These are phyloP conservation scores for Noctua fimbriata DNA, from an alignment of 2,888 invertebrate species.

Conservation along the genomic window DNA sequence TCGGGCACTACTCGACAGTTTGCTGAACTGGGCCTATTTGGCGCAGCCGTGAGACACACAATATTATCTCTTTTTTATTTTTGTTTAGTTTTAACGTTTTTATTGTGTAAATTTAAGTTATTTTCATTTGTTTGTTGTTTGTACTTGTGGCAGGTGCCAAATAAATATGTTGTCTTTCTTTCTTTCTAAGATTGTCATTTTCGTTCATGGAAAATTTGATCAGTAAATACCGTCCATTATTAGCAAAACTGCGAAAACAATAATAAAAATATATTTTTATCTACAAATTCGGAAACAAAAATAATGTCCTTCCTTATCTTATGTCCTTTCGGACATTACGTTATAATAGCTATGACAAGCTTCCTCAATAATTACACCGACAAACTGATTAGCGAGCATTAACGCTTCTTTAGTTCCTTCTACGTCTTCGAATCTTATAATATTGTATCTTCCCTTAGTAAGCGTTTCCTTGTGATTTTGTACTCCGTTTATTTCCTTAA, in stretches of 20 bases:
- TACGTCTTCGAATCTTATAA: background rate
- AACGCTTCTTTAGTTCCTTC: background rate
- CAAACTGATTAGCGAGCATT: slow-evolving; percentile 3
- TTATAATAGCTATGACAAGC: background rate
- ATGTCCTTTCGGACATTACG: background rate
- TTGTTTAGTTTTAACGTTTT: too few relatives aligned
- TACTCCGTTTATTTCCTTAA: slow-evolving; percentile 24
- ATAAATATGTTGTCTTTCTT: too few relatives aligned
- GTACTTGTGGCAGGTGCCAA: too few relatives aligned
- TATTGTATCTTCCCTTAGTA: slow-evolving; percentile 22
- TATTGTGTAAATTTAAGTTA: too few relatives aligned
- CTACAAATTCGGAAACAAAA: background rate
- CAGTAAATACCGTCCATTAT: background rate
- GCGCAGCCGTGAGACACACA: too few relatives aligned
- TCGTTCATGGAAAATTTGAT: background rate
- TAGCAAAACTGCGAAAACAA: background rate
- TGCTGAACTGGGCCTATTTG: too few relatives aligned
- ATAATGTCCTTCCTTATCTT: background rate
- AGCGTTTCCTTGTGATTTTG: slow-evolving; percentile 29
- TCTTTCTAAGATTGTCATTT: background rate
- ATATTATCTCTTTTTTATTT: too few relatives aligned
- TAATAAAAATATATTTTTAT: background rate
- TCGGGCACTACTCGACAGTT: too few relatives aligned
- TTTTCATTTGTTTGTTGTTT: too few relatives aligned
- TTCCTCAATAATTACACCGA: slow-evolving; percentile 10